These are phyloP conservation scores for Zosterops japonicus DNA, from an alignment of 2,113 vertebrate genomes.

Conservation along the genomic window DNA sequence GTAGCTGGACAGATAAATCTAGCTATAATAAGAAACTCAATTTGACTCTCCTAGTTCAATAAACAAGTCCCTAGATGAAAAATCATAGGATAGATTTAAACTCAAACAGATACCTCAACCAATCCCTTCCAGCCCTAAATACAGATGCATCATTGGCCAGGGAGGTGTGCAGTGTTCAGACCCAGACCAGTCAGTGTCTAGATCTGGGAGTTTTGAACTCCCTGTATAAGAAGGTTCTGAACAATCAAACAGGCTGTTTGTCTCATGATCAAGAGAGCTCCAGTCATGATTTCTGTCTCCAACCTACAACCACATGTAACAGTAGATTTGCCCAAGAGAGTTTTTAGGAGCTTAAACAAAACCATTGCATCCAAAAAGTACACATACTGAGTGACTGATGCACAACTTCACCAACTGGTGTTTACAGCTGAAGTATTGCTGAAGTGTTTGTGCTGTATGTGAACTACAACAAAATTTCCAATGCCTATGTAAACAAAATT, in stretches of 20 bases:
- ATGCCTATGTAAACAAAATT: conserved; percentile 22
- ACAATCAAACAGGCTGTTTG: neutral
- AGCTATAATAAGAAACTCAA: neutral
- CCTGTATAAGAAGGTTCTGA: neutral
- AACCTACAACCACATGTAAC: neutral
- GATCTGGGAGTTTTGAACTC: neutral
- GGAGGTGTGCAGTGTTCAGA: neutral
- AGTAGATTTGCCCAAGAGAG: neutral
- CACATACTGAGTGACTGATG: neutral
- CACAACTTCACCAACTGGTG: conserved; percentile 17
- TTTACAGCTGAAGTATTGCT: conserved; percentile 40
- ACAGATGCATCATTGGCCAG: neutral
- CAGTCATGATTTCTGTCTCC: neutral
- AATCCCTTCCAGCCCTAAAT: neutral
- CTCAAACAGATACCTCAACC: neutral
- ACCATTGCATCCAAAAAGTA: neutral
- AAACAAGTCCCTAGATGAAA: neutral
- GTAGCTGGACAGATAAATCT: neutral
- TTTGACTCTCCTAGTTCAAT: neutral
- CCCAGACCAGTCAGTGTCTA: neutral
- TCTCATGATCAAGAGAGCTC: neutral
- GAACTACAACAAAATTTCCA: conserved; percentile 16
- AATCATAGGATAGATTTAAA: neutral
- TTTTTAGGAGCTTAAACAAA: neutral
- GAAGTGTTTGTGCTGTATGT: neutral